Evolutionary conservation across 2,888 invertebrate species (phyloP).

Genomic region (Phengaris alcon): DNA sequence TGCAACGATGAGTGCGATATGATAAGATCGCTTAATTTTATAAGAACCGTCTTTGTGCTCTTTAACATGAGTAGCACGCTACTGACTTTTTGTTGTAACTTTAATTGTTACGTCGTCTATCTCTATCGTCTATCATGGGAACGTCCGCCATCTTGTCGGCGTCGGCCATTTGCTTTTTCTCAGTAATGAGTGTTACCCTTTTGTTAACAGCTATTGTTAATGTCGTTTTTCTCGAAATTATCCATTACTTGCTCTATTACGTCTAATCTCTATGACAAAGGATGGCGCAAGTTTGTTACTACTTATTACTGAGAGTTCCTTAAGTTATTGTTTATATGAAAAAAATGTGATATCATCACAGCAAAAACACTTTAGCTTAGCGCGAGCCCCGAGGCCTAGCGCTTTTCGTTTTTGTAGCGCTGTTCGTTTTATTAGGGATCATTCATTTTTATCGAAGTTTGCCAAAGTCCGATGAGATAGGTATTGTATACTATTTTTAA

Average conservation of each 20-base stretch:
- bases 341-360: not conserved
- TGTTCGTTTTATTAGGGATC: too few relatives aligned
- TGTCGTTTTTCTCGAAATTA: constrained; percentile 29
- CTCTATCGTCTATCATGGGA: constrained; percentile 70
- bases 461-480: too few relatives aligned
- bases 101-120: constrained; percentile 69
- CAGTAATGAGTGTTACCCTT: constrained; percentile 62
- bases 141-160: constrained; percentile 65
- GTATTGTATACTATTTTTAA: too few relatives aligned
- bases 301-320: not conserved
- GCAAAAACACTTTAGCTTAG: too few relatives aligned
- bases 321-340: not conserved
- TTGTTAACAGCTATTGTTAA: constrained; percentile 51
- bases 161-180: constrained; percentile 55
- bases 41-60: constrained; percentile 62
- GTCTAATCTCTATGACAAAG: constrained; percentile 5
- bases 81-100: constrained; percentile 64
- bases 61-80: constrained; percentile 73
- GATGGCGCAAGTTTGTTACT: not conserved
- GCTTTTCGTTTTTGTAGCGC: too few relatives aligned
- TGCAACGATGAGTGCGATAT: constrained; percentile 59
- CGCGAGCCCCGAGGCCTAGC: too few relatives aligned
- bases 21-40: constrained; percentile 75
- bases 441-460: too few relatives aligned
- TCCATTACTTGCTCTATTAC: constrained; percentile 4